A percentile compares a stretch with the other conserved stretches of the same genome.
phyloP scores from a whole-genome alignment of 2,888 invertebrate genomes.

The Leptopilina syphax region DNA sequence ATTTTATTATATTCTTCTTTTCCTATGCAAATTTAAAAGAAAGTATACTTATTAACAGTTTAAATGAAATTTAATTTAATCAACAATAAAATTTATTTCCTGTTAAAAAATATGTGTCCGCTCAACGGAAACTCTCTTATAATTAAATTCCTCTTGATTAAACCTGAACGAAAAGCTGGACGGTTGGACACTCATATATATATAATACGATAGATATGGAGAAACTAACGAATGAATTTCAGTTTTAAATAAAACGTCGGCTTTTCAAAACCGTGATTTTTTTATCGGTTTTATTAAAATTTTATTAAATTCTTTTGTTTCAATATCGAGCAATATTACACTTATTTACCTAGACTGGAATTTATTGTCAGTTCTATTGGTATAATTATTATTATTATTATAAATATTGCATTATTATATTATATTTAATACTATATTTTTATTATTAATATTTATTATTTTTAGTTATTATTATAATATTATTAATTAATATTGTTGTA shows the following conservation, averaged over 20 bases:
- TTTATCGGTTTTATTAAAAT: not conserved
- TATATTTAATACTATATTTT: too few species aligned
- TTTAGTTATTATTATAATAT: too few species aligned
- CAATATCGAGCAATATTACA: not conserved
- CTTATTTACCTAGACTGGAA: too few species aligned
- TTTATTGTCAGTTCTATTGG: too few species aligned
- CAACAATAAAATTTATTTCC: not conserved
- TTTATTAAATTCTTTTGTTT: not conserved
- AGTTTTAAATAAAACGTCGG: not conserved
- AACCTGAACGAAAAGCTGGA: slow-evolving; percentile 1
- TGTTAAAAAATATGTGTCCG: not conserved
- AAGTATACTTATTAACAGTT: not conserved
- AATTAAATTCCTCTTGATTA: slow-evolving; percentile 25
- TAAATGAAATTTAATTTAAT: not conserved
- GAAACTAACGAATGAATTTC: not conserved
- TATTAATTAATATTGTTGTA: too few species aligned
- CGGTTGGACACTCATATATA: not conserved
- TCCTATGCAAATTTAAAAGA: too few species aligned
- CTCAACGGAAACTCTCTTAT: slow-evolving; percentile 11
- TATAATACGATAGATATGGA: not conserved
- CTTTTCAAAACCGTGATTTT: not conserved
- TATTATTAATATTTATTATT: too few species aligned
- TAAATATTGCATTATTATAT: too few species aligned
- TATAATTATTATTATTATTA: too few species aligned
- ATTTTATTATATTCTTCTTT: too few species aligned